Conservation (phyloP, 37 sponge, comb jelly and placozoan species). For the Lycopodina hypogea region DNA sequence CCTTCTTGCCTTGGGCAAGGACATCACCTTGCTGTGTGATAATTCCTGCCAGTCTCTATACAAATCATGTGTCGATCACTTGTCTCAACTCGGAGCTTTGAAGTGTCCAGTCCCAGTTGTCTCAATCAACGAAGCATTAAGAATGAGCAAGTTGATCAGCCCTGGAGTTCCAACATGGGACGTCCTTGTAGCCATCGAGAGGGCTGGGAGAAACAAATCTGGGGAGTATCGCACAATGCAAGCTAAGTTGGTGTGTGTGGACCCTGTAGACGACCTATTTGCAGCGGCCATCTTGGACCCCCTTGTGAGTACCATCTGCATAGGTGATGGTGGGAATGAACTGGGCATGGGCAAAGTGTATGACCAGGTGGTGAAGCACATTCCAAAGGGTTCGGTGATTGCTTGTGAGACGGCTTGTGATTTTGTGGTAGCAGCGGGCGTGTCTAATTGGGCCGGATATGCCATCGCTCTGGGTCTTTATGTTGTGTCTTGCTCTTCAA, state of each 20-base stretch:
- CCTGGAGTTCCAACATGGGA: conserved; percentile 31
- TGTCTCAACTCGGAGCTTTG: conserved; percentile 26
- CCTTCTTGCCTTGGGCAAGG: conserved; percentile 52
- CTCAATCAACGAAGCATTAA: conserved; percentile 10
- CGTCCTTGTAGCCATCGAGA: conserved; percentile 85
- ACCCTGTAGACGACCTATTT: conserved; percentile 73
- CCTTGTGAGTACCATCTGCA: conserved; percentile 58
- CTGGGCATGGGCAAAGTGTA: conserved; percentile 88
- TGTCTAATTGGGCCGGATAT: conserved; percentile 95
- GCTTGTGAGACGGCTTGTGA: conserved; percentile 59
- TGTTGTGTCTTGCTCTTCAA: conserved; percentile 53
- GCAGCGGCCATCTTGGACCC: conserved; percentile 17
- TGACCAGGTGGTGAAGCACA: conserved; percentile 34
- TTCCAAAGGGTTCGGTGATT: conserved; percentile 47
- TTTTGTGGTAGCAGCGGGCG: conserved; percentile 69
- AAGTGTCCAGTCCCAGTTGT: conserved; percentile 13
- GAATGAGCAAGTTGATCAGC: neutral
- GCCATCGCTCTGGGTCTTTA: conserved; percentile 76
- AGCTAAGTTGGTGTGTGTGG: conserved; percentile 60
- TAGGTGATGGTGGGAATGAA: conserved; percentile 98
- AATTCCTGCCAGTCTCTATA: neutral
- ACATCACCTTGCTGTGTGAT: conserved; percentile 44
- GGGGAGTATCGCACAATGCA: conserved; percentile 79
- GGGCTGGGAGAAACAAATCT: conserved; percentile 61
- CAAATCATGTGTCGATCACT: conserved; percentile 23